A percentile compares a stretch with the other conserved stretches of the same genome.
phyloP scores from a whole-genome alignment of 2,113 vertebrate genomes.

The Scytalopus superciliaris region DNA sequence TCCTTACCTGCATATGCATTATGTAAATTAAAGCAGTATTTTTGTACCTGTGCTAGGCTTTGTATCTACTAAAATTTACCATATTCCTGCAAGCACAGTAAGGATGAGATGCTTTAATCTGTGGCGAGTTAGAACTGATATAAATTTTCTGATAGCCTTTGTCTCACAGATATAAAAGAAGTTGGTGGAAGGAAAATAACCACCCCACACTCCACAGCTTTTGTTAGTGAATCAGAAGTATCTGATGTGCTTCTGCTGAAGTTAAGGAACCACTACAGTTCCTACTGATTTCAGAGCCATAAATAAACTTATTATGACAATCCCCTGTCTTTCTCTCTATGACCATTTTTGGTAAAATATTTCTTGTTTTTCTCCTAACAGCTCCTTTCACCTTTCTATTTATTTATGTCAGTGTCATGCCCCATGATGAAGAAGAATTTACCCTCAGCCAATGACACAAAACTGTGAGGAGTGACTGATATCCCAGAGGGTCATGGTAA shows the following conservation, averaged over 20 bases:
- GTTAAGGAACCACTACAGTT: fast-evolving
- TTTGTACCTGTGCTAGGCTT: not conserved
- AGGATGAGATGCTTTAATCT: not conserved
- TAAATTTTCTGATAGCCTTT: not conserved
- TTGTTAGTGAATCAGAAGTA: not conserved
- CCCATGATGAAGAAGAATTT: too few relatives aligned
- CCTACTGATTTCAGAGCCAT: not conserved
- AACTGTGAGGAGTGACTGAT: not conserved
- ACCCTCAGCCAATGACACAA: not conserved
- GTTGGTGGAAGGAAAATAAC: not conserved
- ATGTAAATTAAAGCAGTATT: not conserved
- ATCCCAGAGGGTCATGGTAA: not conserved
- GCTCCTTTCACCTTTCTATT: not conserved
- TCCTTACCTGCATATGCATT: not conserved
- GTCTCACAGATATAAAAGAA: not conserved
- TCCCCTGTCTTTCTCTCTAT: not conserved
- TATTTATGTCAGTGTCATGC: not conserved
- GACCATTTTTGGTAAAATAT: not conserved
- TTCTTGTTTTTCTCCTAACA: not conserved
- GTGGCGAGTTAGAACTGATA: not conserved
- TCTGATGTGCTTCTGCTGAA: not conserved
- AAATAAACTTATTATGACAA: not conserved
- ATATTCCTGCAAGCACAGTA: not conserved
- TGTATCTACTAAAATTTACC: not conserved
- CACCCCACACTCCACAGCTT: not conserved